These are phyloP conservation scores for Hypolimnas misippus DNA, from an alignment of 2,888 invertebrate species.

Conservation along the genomic window DNA sequence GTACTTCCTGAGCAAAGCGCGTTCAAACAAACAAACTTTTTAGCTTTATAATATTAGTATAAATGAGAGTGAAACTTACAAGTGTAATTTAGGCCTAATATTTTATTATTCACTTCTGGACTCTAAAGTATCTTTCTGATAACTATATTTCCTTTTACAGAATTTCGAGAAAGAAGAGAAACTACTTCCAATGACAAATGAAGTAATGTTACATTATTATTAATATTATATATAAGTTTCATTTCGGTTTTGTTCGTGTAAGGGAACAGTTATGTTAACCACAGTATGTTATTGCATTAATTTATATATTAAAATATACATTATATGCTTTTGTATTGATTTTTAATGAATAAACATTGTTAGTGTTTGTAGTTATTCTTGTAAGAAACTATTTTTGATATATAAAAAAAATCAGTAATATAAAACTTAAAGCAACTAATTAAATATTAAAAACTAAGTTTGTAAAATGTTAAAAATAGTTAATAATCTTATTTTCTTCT, in stretches of 20 bases:
- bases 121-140: too few species aligned
- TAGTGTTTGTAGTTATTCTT: neutral
- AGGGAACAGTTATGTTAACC: slow-evolving; percentile 50
- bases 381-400: neutral
- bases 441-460: too few species aligned
- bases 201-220: neutral
- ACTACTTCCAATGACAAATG: slow-evolving; percentile 63
- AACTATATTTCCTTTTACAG: slow-evolving; percentile 58
- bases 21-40: too few species aligned
- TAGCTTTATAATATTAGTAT: too few species aligned
- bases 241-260: slow-evolving; percentile 28
- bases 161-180: slow-evolving; percentile 69
- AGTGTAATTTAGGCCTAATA: too few species aligned
- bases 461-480: too few species aligned
- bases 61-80: too few species aligned
- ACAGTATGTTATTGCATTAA: slow-evolving; percentile 44
- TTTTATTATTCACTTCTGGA: too few species aligned
- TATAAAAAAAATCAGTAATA: neutral
- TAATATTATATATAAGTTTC: slow-evolving; percentile 18
- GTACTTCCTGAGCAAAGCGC: too few species aligned
- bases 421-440: too few species aligned
- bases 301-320: slow-evolving; percentile 15
- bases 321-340: slow-evolving; percentile 1
- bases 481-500: too few species aligned
- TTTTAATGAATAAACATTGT: neutral